Percentiles rank a stretch among this genome's conserved stretches.
Evolutionary conservation across 2,888 invertebrate species (phyloP).

Genomic region (Dryomyza anilis): DNA sequence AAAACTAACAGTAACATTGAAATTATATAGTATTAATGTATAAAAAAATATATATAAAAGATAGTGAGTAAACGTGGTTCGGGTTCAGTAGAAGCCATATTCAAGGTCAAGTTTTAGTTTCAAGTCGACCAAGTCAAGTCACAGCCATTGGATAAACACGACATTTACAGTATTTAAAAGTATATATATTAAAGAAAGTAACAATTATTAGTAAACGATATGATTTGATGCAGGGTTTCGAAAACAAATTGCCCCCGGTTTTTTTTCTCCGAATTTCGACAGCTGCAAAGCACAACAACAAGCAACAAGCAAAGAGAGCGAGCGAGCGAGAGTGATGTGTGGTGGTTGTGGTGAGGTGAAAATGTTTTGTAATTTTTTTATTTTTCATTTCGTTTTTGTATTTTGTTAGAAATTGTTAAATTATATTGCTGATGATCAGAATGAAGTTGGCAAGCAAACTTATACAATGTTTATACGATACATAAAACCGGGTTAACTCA

Average conservation of each 20-base stretch:
- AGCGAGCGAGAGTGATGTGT: conserved; percentile 35
- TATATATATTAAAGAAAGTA: too few relatives aligned
- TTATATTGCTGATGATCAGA: conserved; percentile 17
- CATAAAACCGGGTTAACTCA: too few relatives aligned
- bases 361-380: conserved; percentile 53
- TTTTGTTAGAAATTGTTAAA: conserved; percentile 16
- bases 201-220: conserved; percentile 12
- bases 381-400: conserved; percentile 21
- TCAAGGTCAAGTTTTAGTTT: neutral
- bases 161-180: too few relatives aligned
- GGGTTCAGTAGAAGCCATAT: neutral
- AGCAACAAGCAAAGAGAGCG: conserved; percentile 18
- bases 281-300: conserved; percentile 45
- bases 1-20: neutral
- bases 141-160: conserved; percentile 24
- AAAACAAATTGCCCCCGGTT: conserved; percentile 21
- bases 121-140: conserved; percentile 22
- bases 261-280: neutral
- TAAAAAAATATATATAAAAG: neutral
- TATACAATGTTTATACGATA: too few relatives aligned
- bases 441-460: conserved; percentile 32
- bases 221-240: conserved; percentile 27
- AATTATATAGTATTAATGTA: neutral
- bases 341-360: conserved; percentile 42
- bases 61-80: neutral